A percentile compares a stretch with the other conserved stretches of the same genome.
phyloP scores from a whole-genome alignment of 2,113 vertebrate genomes.

The Noturus placidus region DNA sequence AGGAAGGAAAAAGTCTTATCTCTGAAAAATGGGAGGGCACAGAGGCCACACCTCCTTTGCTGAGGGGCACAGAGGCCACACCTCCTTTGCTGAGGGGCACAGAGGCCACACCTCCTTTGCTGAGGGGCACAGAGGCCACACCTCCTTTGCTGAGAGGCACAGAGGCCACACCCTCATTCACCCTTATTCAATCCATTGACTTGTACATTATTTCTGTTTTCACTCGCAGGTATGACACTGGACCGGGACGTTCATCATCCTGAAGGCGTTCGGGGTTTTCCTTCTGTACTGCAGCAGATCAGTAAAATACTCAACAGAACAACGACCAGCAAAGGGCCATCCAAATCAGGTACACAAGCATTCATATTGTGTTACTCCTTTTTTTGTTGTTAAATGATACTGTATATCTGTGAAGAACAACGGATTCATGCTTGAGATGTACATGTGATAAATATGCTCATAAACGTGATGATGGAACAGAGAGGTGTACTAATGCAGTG shows the following conservation, averaged over 20 bases:
- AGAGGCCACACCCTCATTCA: not conserved
- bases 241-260: slow-evolving; percentile 67
- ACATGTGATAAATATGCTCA: not conserved
- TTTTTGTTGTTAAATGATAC: not conserved
- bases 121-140: not conserved
- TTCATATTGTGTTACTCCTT: not conserved
- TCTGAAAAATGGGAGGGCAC: not conserved
- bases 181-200: not conserved
- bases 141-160: not conserved
- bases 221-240: slow-evolving; percentile 72
- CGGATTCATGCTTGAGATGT: not conserved
- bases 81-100: too few relatives aligned
- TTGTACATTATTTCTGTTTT: not conserved
- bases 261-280: slow-evolving; percentile 84
- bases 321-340: slow-evolving; percentile 65
- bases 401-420: not conserved
- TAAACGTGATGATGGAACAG: not conserved
- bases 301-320: slow-evolving; percentile 88
- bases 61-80: not conserved
- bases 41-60: too few relatives aligned
- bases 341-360: slow-evolving; percentile 75
- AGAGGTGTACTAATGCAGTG: not conserved
- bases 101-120: not conserved
- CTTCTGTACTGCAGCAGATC: slow-evolving; percentile 85
- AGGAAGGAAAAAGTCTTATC: not conserved